A percentile compares a stretch with the other conserved stretches of the same genome.
Conservation (phyloP, 2,888 invertebrate species). For the Atherix ibis region DNA sequence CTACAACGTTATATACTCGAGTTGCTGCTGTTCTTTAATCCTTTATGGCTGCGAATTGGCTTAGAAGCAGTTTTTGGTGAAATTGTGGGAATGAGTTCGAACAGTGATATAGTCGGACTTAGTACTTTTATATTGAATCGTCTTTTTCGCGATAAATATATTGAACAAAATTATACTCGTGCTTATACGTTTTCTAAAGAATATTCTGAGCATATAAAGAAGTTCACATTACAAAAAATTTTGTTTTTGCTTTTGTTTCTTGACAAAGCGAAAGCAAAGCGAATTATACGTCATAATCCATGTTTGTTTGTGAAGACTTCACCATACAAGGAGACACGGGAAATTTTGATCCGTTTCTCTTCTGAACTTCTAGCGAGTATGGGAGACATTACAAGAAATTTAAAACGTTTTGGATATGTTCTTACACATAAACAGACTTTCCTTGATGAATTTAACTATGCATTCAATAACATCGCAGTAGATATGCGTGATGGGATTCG, state of each 20-base stretch:
- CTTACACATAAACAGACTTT: constrained; percentile 65
- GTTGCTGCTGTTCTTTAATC: constrained; percentile 70
- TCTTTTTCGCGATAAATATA: constrained; percentile 58
- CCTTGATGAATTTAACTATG: constrained; percentile 79
- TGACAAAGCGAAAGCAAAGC: constrained; percentile 65
- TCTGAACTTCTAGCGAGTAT: constrained; percentile 63
- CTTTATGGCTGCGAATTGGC: constrained; percentile 77
- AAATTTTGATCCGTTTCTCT: constrained; percentile 60
- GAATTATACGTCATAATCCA: constrained; percentile 75
- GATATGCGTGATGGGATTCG: constrained; percentile 82
- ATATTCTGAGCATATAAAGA: constrained; percentile 54
- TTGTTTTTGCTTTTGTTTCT: constrained; percentile 69
- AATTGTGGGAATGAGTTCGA: constrained; percentile 55
- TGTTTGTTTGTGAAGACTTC: constrained; percentile 70
- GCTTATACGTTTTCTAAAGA: constrained; percentile 43
- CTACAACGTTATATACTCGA: constrained; percentile 62
- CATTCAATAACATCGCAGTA: constrained; percentile 56
- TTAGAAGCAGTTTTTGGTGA: constrained; percentile 71
- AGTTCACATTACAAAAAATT: constrained; percentile 70
- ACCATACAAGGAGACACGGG: constrained; percentile 57
- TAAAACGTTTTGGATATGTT: constrained; percentile 57
- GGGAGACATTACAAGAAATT: constrained; percentile 69
- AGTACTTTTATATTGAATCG: constrained; percentile 60
- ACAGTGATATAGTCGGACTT: constrained; percentile 62
- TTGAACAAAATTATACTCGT: constrained; percentile 37